phyloP scores from a whole-genome alignment of 2,113 vertebrate species.

The Lipotes vexillifer region DNA sequence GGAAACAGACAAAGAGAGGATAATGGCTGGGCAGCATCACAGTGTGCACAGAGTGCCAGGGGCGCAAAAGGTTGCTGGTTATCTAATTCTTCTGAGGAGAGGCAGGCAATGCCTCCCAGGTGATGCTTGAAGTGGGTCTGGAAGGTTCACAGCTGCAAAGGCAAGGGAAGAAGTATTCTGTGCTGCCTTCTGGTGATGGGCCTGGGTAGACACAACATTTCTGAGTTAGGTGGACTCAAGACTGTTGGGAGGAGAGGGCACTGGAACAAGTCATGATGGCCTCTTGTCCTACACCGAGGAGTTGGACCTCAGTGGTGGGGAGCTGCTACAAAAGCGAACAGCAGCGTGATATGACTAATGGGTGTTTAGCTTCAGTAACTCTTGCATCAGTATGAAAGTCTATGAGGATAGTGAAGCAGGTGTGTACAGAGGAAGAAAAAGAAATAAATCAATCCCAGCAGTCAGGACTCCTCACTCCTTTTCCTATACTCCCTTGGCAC shows the following conservation, averaged over 20 bases:
- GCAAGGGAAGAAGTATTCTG: neutral
- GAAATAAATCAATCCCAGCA: neutral
- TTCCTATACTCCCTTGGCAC: neutral
- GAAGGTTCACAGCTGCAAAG: neutral
- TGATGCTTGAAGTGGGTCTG: neutral
- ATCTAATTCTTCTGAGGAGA: neutral
- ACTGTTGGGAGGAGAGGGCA: neutral
- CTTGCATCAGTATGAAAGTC: neutral
- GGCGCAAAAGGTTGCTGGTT: neutral
- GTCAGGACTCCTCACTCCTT: neutral
- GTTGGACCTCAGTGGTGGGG: neutral
- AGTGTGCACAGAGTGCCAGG: accelerated
- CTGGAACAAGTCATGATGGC: neutral
- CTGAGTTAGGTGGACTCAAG: neutral
- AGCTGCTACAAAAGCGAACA: neutral
- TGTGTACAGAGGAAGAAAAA: neutral
- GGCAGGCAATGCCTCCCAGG: neutral
- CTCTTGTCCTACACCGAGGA: neutral
- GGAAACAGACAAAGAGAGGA: neutral
- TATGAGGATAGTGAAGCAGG: neutral
- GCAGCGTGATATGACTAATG: neutral
- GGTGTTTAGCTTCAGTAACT: neutral
- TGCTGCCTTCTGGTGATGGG: neutral
- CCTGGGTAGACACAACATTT: neutral
- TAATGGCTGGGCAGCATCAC: accelerated